phyloP scores from a whole-genome alignment of 2,797 vertebrate genomes.

The Furcifer pardalis region DNA sequence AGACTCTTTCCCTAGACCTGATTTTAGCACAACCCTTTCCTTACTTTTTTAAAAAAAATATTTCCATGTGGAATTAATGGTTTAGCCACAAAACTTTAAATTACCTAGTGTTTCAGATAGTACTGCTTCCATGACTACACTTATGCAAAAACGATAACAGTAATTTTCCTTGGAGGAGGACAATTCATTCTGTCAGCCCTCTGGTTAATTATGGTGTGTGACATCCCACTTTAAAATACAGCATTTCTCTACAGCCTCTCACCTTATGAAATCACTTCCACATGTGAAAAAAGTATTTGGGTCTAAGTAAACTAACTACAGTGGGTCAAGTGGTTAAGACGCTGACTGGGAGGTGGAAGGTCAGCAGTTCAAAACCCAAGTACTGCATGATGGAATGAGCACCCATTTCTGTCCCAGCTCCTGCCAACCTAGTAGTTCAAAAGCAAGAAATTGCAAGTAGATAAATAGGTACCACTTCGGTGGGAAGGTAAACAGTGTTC shows the following conservation, averaged over 20 bases:
- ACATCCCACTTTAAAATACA: slow-evolving; percentile 39
- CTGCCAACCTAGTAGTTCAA: too few species aligned
- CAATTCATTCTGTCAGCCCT: slow-evolving; percentile 34
- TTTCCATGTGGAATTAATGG: slow-evolving; percentile 20
- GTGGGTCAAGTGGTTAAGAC: too few species aligned
- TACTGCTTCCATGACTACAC: slow-evolving; percentile 24
- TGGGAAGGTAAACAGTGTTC: too few species aligned
- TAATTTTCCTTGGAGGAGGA: slow-evolving; percentile 52
- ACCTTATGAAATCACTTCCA: slow-evolving; percentile 24
- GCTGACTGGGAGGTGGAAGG: too few species aligned
- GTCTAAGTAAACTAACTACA: slow-evolving; percentile 31
- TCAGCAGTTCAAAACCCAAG: too few species aligned
- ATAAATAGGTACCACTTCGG: too few species aligned
- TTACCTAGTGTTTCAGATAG: slow-evolving; percentile 4
- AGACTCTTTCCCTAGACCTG: background rate
- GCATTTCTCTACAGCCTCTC: slow-evolving; percentile 32
- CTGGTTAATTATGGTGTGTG: slow-evolving; percentile 44
- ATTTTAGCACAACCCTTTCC: slow-evolving; percentile 24
- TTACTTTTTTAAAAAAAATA: slow-evolving; percentile 18
- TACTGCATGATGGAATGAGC: too few species aligned
- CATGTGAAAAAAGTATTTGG: slow-evolving; percentile 26
- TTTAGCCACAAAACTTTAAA: slow-evolving; percentile 43
- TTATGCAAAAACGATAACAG: slow-evolving; percentile 30
- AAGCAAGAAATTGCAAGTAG: too few species aligned
- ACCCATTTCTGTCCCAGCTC: too few species aligned